A percentile compares a stretch with the other conserved stretches of the same genome.
These are phyloP conservation scores for Thymelicus lineola DNA, from an alignment of 2,888 invertebrate genomes.

Conservation along the genomic window DNA sequence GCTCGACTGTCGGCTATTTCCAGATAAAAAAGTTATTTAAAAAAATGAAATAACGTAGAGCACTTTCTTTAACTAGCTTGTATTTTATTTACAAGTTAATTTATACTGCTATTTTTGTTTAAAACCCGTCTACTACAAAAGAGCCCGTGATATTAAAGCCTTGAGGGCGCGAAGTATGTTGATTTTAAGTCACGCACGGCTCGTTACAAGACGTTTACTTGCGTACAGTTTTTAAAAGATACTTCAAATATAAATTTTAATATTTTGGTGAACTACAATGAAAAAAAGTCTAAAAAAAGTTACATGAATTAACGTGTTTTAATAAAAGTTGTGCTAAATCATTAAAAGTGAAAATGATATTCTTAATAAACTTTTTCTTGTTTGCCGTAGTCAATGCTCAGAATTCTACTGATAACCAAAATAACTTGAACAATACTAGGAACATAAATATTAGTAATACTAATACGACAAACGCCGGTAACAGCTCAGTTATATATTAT, in stretches of 20 bases:
- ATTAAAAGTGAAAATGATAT: conserved; percentile 3
- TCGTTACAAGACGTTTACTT: neutral
- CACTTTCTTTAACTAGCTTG: no score
- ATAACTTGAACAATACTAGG: conserved; percentile 3
- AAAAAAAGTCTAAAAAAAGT: no score
- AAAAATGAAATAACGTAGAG: no score
- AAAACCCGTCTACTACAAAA: neutral
- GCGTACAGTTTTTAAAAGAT: neutral
- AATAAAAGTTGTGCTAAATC: neutral
- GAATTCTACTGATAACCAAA: neutral
- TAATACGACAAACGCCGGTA: neutral
- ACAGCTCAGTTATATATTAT: conserved; percentile 46
- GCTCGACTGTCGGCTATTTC: no score
- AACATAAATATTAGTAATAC: neutral
- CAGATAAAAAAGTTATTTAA: no score
- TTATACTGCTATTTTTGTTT: neutral
- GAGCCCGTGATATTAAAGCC: neutral
- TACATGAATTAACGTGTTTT: neutral
- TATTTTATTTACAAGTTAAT: neutral
- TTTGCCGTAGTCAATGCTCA: neutral
- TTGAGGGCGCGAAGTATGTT: neutral
- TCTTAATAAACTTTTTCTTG: conserved; percentile 2
- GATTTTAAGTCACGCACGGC: conserved; percentile 6
- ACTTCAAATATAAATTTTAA: no score
- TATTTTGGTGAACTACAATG: no score